phyloP scores from a whole-genome alignment of 1,140 invertebrate species.

The Anoplolepis gracilipes region DNA sequence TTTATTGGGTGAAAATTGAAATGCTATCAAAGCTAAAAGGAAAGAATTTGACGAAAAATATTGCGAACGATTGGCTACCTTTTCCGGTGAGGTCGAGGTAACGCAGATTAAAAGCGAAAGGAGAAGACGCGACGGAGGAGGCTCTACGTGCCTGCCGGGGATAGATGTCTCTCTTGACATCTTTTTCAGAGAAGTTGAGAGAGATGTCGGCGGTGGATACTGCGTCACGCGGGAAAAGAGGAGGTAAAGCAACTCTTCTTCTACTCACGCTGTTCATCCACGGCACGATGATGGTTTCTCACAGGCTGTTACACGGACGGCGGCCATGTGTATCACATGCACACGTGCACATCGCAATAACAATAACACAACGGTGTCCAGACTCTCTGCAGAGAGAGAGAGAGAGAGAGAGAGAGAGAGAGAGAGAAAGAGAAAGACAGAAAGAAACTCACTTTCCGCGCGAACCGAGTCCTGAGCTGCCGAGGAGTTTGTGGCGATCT shows the following conservation, averaged over 20 bases:
- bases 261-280: slow-evolving; percentile 67
- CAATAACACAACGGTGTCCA: slow-evolving; percentile 73
- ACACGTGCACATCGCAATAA: slow-evolving; percentile 70
- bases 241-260: slow-evolving; percentile 9
- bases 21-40: not conserved
- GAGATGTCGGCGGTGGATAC: slow-evolving; percentile 52
- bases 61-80: slow-evolving; percentile 59
- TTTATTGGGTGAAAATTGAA: not conserved
- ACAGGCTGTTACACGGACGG: slow-evolving; percentile 68
- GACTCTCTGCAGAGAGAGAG: not conserved
- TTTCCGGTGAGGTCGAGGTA: slow-evolving; percentile 69
- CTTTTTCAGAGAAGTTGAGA: slow-evolving; percentile 62
- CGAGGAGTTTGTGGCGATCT: slow-evolving; percentile 49
- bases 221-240: slow-evolving; percentile 2
- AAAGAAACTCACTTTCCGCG: slow-evolving; percentile 28
- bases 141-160: slow-evolving; percentile 43
- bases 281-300: slow-evolving; percentile 73
- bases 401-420: not conserved
- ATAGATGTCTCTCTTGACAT: slow-evolving; percentile 63
- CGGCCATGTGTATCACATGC: slow-evolving; percentile 56
- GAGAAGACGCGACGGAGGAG: slow-evolving; percentile 66
- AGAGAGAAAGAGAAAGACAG: slow-evolving; percentile 13
- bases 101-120: slow-evolving; percentile 80
- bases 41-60: not conserved
- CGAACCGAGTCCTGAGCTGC: slow-evolving; percentile 56